Conservation (phyloP, 2,888 invertebrate species). For the Lochmaea crataegi region DNA sequence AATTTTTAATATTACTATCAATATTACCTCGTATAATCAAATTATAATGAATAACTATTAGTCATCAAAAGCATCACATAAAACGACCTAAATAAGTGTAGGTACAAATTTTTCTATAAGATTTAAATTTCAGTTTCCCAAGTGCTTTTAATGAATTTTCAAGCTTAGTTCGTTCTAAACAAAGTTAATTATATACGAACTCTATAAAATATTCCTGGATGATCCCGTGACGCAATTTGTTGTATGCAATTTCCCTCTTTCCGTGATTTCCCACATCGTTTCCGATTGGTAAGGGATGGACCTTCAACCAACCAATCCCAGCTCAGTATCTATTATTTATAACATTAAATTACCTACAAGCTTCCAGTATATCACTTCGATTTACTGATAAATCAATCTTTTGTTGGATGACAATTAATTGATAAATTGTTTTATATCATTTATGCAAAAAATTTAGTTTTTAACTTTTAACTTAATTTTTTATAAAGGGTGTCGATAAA, state of each 20-base stretch:
- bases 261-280: conserved; percentile 15
- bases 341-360: conserved; percentile 33
- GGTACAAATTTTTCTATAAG: no score
- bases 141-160: not conserved
- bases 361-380: not conserved
- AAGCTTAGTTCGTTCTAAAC: not conserved
- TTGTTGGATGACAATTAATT: no score
- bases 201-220: not conserved
- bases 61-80: no score
- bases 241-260: conserved; percentile 26
- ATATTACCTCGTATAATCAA: no score
- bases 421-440: not conserved
- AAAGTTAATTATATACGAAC: not conserved
- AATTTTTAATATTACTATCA: no score
- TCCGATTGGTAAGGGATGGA: conserved; percentile 40
- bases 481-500: no score
- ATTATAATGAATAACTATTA: no score
- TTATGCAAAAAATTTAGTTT: not conserved
- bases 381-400: no score
- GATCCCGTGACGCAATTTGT: conserved; percentile 14
- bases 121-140: no score
- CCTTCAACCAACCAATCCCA: conserved; percentile 32
- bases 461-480: no score
- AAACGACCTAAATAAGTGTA: no score
- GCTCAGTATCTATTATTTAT: conserved; percentile 32